Evolutionary conservation across 2,113 vertebrate genomes (phyloP), one percentile per base, ranked within the genome.

Genomic region (Lycocorax pyrrhopterus): DNA sequence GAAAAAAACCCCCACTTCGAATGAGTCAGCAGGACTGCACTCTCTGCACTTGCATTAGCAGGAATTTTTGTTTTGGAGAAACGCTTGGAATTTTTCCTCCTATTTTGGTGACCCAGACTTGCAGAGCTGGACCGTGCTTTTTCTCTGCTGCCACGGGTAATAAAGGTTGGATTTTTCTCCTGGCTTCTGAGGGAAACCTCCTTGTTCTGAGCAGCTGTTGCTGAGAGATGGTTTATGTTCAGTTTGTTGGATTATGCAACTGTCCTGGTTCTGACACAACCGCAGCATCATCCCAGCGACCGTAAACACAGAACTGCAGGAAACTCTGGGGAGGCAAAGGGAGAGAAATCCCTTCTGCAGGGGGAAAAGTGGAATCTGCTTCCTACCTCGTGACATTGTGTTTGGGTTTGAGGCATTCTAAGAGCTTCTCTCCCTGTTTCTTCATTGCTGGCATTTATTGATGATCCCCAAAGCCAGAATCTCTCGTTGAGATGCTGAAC

Each of bases 241-340:
- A 59, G 0, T 87, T 78, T 88, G 88, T 62, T 55, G 69, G 90
- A 91, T 97, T 97, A 96, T 74, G 89, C 87, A 97, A 92, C 92
- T 83, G 92, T 60, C 86, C 81, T 95, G 75, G 39, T 97, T 94
- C 83, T 93, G 85, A 78, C 87, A 87, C 49, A 83, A 52, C 63
- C 58, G 80, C 88, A 81, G 59, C 52, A 60, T 73, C 49, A 4
- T 82, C 76, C 84, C 56, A 87, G 78, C 4, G 15, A 51, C 30
- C 47, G 49, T 23, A 91, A 93, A 72, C 69, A 80, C 84, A 60
- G 49, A 92, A 62, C 75, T 86, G 64, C 78, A 84, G 75, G 39
- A 74, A 95, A 68, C 32, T 9, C 33, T 59, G 46, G 52, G 49
- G 30, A 87, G 30, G 35, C 19, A 89, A 49, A 67, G 55, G 32